Evolutionary conservation across 1,140 invertebrate species (phyloP).

Genomic region (Pararge aegeria): DNA sequence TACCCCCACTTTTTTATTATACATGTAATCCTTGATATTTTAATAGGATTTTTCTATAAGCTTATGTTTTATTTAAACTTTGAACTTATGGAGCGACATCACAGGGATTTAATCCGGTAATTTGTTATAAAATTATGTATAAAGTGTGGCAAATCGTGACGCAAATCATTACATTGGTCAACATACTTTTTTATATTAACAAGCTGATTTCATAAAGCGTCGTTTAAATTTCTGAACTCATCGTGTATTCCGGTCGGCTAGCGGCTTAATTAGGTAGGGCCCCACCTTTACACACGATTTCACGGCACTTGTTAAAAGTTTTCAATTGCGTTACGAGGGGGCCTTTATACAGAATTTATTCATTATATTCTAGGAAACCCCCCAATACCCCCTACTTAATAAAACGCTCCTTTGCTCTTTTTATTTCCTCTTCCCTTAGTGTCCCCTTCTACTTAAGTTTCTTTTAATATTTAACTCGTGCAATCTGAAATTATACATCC

Average conservation of each 20-base stretch:
- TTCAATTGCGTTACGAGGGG: slow-evolving; percentile 75
- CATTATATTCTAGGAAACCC: slow-evolving; percentile 64
- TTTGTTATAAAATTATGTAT: too few species aligned
- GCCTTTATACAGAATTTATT: slow-evolving; percentile 74
- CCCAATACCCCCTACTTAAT: slow-evolving; percentile 59
- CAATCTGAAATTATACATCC: slow-evolving; percentile 64
- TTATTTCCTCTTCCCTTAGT: slow-evolving; percentile 41
- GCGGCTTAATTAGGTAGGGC: slow-evolving; percentile 65
- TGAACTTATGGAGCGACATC: too few species aligned
- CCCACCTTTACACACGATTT: slow-evolving; percentile 78
- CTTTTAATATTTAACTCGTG: slow-evolving; percentile 75
- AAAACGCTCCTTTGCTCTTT: slow-evolving; percentile 70
- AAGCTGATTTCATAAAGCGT: slow-evolving; percentile 64
- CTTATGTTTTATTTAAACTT: too few species aligned
- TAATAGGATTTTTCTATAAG: too few species aligned
- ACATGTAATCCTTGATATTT: too few species aligned
- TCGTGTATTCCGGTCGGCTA: slow-evolving; percentile 63
- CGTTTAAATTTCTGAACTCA: slow-evolving; percentile 70
- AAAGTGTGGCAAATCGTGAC: neutral
- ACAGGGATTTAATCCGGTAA: too few species aligned
- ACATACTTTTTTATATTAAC: slow-evolving; percentile 57
- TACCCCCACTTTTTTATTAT: too few species aligned
- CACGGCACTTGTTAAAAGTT: slow-evolving; percentile 78
- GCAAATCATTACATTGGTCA: slow-evolving; percentile 33
- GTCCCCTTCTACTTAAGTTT: slow-evolving; percentile 57